phyloP scores from a whole-genome alignment of 2,888 invertebrate genomes.

The Galerucella nymphaeae region DNA sequence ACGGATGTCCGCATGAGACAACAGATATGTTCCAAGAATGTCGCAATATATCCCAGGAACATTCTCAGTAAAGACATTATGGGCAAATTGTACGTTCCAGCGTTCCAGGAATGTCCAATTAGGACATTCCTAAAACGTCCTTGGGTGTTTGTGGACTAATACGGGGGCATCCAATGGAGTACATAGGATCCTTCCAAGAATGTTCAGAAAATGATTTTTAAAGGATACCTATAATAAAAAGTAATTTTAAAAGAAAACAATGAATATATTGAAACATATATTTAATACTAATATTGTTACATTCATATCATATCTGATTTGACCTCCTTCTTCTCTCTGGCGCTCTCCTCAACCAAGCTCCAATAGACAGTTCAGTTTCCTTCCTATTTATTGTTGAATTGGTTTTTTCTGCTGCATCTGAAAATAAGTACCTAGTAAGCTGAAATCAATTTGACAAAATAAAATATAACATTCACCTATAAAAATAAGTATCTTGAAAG shows the following conservation, averaged over 20 bases:
- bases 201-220: slow-evolving; percentile 2
- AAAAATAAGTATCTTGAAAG: background rate
- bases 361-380: slow-evolving; percentile 11
- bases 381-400: slow-evolving; percentile 10
- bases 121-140: background rate
- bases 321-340: too few relatives aligned
- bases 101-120: slow-evolving; percentile 17
- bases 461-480: background rate
- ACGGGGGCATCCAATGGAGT: background rate
- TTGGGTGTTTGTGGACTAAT: background rate
- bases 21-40: background rate
- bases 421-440: background rate
- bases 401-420: background rate
- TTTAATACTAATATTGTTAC: too few relatives aligned
- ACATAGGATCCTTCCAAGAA: background rate
- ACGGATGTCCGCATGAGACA: too few relatives aligned
- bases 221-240: background rate
- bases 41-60: slow-evolving; percentile 13
- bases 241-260: too few relatives aligned
- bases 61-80: slow-evolving; percentile 16
- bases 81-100: slow-evolving; percentile 22
- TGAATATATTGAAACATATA: too few relatives aligned
- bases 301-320: too few relatives aligned
- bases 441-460: background rate
- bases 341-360: slow-evolving; percentile 11